Conservation (phyloP, 2,888 invertebrate species). For the Salpingus planirostris region DNA sequence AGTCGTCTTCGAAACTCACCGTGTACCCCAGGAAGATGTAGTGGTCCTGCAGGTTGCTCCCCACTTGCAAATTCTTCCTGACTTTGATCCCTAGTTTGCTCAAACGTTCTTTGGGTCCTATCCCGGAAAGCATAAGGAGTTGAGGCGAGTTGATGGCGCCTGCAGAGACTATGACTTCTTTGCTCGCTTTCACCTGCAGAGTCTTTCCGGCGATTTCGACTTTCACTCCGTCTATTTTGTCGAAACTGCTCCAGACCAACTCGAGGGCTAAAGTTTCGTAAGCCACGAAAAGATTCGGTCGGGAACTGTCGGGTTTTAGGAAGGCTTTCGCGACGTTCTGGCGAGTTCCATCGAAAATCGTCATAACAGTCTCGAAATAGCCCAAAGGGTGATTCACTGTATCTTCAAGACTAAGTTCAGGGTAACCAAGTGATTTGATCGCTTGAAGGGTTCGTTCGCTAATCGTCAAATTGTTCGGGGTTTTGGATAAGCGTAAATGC, state of each 20-base stretch:
- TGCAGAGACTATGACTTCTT: conserved; percentile 80
- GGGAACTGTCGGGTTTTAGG: conserved; percentile 62
- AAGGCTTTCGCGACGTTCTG: conserved; percentile 87
- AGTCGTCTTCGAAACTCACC: conserved; percentile 57
- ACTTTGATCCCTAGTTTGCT: conserved; percentile 61
- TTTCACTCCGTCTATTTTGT: conserved; percentile 72
- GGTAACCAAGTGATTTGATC: conserved; percentile 74
- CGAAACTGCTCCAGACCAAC: conserved; percentile 63
- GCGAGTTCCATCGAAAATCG: conserved; percentile 63
- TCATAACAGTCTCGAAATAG: conserved; percentile 77
- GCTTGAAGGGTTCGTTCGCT: conserved; percentile 73
- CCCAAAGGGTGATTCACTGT: conserved; percentile 57
- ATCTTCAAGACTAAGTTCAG: conserved; percentile 75
- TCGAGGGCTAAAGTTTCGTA: conserved; percentile 68
- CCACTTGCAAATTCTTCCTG: conserved; percentile 65
- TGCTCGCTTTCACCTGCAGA: conserved; percentile 61
- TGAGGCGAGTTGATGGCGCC: conserved; percentile 91
- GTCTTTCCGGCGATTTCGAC: conserved; percentile 65
- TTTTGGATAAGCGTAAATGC: conserved; percentile 70
- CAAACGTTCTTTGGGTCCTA: conserved; percentile 54
- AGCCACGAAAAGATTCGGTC: conserved; percentile 73
- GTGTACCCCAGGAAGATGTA: conserved; percentile 78
- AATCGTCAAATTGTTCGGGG: conserved; percentile 73
- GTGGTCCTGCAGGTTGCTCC: conserved; percentile 81
- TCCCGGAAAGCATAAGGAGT: conserved; percentile 81